These are phyloP conservation scores for Dasyprocta punctata DNA, from an alignment of 2,113 vertebrate species.

Conservation along the genomic window DNA sequence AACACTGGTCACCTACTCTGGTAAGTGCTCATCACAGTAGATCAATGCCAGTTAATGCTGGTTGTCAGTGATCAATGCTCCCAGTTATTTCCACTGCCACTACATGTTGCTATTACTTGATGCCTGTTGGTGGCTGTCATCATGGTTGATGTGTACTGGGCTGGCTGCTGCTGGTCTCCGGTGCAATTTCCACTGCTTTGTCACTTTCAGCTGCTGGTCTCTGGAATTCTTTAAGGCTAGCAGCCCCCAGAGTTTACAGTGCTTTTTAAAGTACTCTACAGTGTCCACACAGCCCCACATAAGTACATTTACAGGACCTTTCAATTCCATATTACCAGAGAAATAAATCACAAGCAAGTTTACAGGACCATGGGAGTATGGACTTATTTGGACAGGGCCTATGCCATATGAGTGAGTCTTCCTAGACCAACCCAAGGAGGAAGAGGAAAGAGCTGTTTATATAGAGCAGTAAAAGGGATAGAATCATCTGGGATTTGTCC, in stretches of 20 bases:
- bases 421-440: not conserved
- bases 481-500: not conserved
- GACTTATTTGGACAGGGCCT: not conserved
- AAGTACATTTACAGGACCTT: not conserved
- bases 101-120: not conserved
- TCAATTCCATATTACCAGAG: not conserved
- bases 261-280: not conserved
- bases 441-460: not conserved
- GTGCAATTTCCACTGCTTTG: not conserved
- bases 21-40: not conserved
- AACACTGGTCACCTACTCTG: not conserved
- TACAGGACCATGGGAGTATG: not conserved
- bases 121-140: not conserved
- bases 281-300: not conserved
- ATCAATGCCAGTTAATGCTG: not conserved
- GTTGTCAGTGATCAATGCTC: not conserved
- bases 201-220: not conserved
- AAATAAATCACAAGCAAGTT: not conserved
- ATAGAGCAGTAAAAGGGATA: not conserved
- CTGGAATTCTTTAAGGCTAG: not conserved
- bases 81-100: not conserved
- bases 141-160: not conserved
- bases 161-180: not conserved
- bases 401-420: not conserved
- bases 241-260: no score